Evolutionary conservation across 2,888 invertebrate genomes (phyloP), one percentile per base, ranked within the genome.

Genomic region (Parnassius apollo): DNA sequence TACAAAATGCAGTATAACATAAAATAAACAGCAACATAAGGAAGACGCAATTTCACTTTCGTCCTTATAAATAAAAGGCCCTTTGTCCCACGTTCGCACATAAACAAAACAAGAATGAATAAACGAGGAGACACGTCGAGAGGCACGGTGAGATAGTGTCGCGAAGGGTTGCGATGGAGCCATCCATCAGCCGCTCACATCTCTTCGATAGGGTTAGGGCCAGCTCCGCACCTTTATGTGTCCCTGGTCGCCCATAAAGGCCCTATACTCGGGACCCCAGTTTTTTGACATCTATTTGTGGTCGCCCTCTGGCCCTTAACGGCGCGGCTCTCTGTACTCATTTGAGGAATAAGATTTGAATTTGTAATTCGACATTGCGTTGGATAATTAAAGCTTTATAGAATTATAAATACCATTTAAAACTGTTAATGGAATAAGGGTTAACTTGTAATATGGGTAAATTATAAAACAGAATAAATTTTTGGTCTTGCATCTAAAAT

Each of bases 261-360:
- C 84, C 80, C 85, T 78, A 81, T 82, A 81, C 81, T 77, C 77
- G 79, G 78, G 80, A 80, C 82, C 86, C 88, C 83, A 87, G 86
- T 89, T 89, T 89, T 91, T 90, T 91, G 88, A 88, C 90, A 85
- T 90, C 89, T 90, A 91, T 91, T 90, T 91, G 91, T 87, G 91
- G 91, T 90, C 83, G 84, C 80, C 78, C 80, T 76, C 80, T 76
- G 81, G 78, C 83, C 86, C 82, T 82, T 88, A 88, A 88, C 87
- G 85, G 82, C 83, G 76, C 68, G 70, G 71, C 72, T 72, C 80
- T 78, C 75, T 72, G 69, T 69, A 68, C 65, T 62, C 65, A 68
- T 63, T 67, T 65, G 62, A 62, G 69, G 72, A 68, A 68, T 67
- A 67, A 71, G 69, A 70, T 72, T 74, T 74, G 70, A 72, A 76